Conservation (phyloP, 1,140 invertebrate species). For the Megalopta genalis region DNA sequence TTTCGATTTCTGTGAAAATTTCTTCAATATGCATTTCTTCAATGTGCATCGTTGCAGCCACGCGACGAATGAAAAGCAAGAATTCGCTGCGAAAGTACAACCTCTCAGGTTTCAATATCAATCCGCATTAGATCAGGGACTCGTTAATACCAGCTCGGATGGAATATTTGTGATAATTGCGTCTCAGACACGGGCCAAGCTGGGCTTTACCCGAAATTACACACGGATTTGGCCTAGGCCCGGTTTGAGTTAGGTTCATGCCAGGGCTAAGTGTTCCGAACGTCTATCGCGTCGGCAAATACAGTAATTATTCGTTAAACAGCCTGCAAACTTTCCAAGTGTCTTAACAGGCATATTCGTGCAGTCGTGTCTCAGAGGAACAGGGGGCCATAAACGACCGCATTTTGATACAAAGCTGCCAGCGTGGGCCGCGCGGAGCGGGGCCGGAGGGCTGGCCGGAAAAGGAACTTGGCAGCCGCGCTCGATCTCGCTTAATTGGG, state of each 20-base stretch:
- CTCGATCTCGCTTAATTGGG: constrained; percentile 63
- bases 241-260: not conserved
- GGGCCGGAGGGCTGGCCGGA: not conserved
- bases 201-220: not conserved
- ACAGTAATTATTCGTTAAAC: constrained; percentile 10
- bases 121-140: not conserved
- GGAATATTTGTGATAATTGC: not conserved
- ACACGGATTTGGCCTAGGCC: not conserved
- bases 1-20: no score
- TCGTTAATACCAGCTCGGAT: not conserved
- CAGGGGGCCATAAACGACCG: constrained; percentile 24
- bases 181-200: not conserved
- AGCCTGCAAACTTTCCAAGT: not conserved
- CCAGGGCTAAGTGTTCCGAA: not conserved
- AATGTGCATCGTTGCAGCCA: no score
- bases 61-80: no score
- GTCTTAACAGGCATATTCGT: not conserved
- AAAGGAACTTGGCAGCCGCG: constrained; percentile 58
- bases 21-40: no score
- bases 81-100: not conserved
- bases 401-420: constrained; percentile 34
- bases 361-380: not conserved
- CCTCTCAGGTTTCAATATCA: not conserved
- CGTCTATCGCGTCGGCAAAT: constrained; percentile 3
- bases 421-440: not conserved